These are phyloP conservation scores for Rhabdornis inornatus DNA, from an alignment of 2,113 vertebrate species.

Conservation along the genomic window DNA sequence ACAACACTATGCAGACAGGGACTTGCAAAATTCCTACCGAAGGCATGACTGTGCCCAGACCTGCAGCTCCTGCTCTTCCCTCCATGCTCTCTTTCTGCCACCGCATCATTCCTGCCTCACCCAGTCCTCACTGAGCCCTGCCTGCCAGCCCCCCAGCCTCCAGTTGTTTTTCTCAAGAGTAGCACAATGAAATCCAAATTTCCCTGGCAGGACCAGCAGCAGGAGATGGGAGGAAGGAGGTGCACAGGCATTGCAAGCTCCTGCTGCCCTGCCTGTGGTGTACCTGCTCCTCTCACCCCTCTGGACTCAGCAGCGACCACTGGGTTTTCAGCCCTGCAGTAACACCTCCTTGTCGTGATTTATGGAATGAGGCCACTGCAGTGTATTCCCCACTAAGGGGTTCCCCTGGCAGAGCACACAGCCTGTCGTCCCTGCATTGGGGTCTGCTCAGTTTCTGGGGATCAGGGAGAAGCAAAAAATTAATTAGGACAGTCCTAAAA, in stretches of 20 bases:
- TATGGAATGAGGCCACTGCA: neutral
- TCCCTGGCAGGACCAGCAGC: neutral
- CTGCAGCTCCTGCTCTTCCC: slow-evolving; percentile 46
- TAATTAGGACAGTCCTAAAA: neutral
- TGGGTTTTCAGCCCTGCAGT: neutral
- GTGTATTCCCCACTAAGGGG: neutral
- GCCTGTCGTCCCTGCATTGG: fast-evolving
- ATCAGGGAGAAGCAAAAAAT: neutral
- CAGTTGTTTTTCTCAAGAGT: neutral
- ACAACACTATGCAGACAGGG: slow-evolving; percentile 41
- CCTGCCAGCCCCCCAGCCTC: neutral
- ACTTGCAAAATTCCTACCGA: slow-evolving; percentile 55
- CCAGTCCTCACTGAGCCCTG: neutral
- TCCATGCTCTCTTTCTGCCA: neutral
- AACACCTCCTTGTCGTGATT: neutral
- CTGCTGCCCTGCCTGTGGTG: neutral
- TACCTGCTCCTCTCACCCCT: neutral
- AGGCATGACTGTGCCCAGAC: slow-evolving; percentile 49
- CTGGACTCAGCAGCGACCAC: fast-evolving
- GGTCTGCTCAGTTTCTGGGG: neutral
- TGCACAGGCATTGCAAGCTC: fast-evolving
- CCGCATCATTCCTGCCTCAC: neutral
- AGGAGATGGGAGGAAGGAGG: neutral
- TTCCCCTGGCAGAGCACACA: neutral
- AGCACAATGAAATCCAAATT: neutral